phyloP scores from a whole-genome alignment of 1,140 invertebrate genomes.

The Lordiphosa collinella region DNA sequence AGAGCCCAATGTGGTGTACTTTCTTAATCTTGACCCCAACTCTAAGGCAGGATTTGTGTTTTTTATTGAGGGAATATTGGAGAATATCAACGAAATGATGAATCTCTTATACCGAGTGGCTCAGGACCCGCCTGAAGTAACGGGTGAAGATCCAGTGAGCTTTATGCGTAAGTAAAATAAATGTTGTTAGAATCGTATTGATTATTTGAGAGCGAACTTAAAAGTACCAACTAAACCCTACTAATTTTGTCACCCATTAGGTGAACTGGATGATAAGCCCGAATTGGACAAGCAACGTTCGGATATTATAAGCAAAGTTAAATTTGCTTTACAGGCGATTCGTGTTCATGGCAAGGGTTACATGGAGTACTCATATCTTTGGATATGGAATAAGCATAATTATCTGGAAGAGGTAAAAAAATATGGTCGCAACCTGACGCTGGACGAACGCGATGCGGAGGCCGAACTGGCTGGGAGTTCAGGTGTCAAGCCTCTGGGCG shows the following conservation, averaged over 20 bases:
- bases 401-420: slow-evolving; percentile 85
- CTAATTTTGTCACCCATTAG: slow-evolving; percentile 14
- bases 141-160: not conserved
- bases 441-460: slow-evolving; percentile 81
- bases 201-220: not conserved
- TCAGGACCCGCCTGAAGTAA: slow-evolving; percentile 44
- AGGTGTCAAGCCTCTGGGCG: slow-evolving; percentile 41
- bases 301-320: slow-evolving; percentile 55
- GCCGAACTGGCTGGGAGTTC: slow-evolving; percentile 40
- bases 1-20: slow-evolving; percentile 83
- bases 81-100: slow-evolving; percentile 84
- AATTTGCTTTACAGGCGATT: slow-evolving; percentile 45
- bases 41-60: slow-evolving; percentile 83
- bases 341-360: slow-evolving; percentile 42
- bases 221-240: not conserved
- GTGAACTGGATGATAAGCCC: slow-evolving; percentile 39
- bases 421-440: slow-evolving; percentile 83
- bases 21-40: slow-evolving; percentile 83
- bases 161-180: slow-evolving; percentile 42
- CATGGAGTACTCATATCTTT: slow-evolving; percentile 82
- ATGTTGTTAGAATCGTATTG: no score
- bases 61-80: slow-evolving; percentile 82
- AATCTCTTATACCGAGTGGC: slow-evolving; percentile 40
- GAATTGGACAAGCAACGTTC: slow-evolving; percentile 41
- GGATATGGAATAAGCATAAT: slow-evolving; percentile 83